Evolutionary conservation across 1,140 invertebrate genomes (phyloP).

Genomic region (Pemphigus obesinymphae): DNA sequence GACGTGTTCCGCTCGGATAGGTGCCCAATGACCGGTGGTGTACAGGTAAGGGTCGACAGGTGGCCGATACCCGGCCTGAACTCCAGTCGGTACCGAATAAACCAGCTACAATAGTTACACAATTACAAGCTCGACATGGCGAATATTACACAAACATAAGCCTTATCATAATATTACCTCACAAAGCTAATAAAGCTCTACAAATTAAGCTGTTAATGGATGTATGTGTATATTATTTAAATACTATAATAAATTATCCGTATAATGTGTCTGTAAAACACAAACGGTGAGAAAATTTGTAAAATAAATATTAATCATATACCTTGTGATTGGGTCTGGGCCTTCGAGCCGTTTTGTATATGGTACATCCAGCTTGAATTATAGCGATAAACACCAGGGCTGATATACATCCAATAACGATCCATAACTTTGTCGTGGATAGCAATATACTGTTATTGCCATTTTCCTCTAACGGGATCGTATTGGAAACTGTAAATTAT

Average conservation of each 20-base stretch:
- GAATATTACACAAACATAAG: neutral
- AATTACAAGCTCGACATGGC: conserved; percentile 23
- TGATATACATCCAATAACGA: conserved; percentile 73
- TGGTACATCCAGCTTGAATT: conserved; percentile 77
- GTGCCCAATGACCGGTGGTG: conserved; percentile 51
- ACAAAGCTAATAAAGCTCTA: conserved; percentile 26
- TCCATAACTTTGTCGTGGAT: conserved; percentile 70
- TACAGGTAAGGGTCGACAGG: conserved; percentile 53
- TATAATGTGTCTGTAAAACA: neutral
- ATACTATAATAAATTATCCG: neutral
- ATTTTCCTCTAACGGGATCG: conserved; percentile 48
- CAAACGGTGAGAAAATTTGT: no score
- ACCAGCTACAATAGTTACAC: conserved; percentile 53
- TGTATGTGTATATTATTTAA: neutral
- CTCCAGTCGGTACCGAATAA: conserved; percentile 55
- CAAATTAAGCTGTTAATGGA: conserved; percentile 33
- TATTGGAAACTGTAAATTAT: conserved; percentile 50
- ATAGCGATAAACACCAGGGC: conserved; percentile 73
- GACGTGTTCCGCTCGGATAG: conserved; percentile 49
- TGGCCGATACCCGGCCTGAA: conserved; percentile 49
- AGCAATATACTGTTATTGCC: conserved; percentile 44
- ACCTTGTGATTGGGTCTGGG: conserved; percentile 58
- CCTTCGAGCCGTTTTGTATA: conserved; percentile 64
- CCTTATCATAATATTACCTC: neutral
- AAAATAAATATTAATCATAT: neutral